Evolutionary conservation across 1,140 invertebrate genomes (phyloP).

Genomic region (Aphelinus certus): DNA sequence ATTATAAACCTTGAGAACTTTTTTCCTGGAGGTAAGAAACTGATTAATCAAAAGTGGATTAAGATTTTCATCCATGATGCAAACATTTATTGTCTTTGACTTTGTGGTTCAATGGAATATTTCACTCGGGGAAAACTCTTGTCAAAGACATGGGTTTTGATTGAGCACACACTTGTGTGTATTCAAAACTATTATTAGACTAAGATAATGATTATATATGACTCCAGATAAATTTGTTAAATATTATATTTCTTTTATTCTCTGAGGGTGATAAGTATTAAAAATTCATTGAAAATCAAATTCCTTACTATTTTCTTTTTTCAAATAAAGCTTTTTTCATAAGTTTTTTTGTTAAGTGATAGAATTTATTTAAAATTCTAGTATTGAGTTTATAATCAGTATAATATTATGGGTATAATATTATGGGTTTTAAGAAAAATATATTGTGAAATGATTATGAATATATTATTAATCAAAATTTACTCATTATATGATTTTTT

Average conservation of each 20-base stretch:
- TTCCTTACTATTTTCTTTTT: not conserved
- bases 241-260: slow-evolving; percentile 29
- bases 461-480: too few species aligned
- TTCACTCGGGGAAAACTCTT: slow-evolving; percentile 26
- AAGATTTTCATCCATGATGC: slow-evolving; percentile 19
- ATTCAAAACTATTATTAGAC: slow-evolving; percentile 39
- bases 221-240: slow-evolving; percentile 35
- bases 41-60: slow-evolving; percentile 8
- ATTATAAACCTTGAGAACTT: slow-evolving; percentile 72
- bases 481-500: too few species aligned
- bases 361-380: too few species aligned
- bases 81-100: slow-evolving; percentile 20
- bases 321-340: not conserved
- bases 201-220: slow-evolving; percentile 43
- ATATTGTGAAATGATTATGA: too few species aligned
- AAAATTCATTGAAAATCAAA: slow-evolving; percentile 19
- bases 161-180: slow-evolving; percentile 32
- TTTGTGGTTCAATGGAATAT: slow-evolving; percentile 34
- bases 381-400: too few species aligned
- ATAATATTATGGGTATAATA: too few species aligned
- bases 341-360: not conserved
- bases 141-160: slow-evolving; percentile 30
- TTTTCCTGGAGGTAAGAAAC: slow-evolving; percentile 70
- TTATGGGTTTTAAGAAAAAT: too few species aligned
- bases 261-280: not conserved